phyloP scores from a whole-genome alignment of 1,140 invertebrate species.

The Drosophila nebulosa region DNA sequence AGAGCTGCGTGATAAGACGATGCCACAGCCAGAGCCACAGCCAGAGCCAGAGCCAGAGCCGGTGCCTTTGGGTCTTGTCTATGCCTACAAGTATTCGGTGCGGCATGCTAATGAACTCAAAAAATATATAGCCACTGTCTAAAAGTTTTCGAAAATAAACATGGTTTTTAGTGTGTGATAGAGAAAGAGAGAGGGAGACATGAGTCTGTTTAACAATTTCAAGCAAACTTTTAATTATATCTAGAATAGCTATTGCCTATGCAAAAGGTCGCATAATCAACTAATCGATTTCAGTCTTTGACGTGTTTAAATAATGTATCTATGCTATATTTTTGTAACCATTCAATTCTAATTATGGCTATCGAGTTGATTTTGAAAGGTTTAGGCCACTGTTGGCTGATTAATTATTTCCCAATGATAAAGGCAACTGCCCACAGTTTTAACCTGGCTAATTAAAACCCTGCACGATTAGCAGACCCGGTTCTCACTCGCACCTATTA shows the following conservation, averaged over 20 bases:
- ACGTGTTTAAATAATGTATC: neutral
- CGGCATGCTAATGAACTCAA: slow-evolving; percentile 60
- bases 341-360: neutral
- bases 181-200: neutral
- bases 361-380: slow-evolving; percentile 25
- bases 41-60: too few species aligned
- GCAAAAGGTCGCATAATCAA: too few species aligned
- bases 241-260: neutral
- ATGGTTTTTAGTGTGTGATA: neutral
- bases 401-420: slow-evolving; percentile 26
- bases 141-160: neutral
- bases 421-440: slow-evolving; percentile 13
- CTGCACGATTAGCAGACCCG: slow-evolving; percentile 15
- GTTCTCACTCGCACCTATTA: neutral
- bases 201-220: neutral
- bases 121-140: slow-evolving; percentile 11
- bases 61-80: slow-evolving; percentile 33
- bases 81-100: slow-evolving; percentile 38
- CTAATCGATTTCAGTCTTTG: too few species aligned
- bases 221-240: neutral
- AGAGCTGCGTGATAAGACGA: slow-evolving; percentile 49
- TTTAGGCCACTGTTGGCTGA: slow-evolving; percentile 12
- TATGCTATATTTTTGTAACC: neutral
- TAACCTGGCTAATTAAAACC: slow-evolving; percentile 35
- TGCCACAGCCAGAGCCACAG: too few species aligned